Evolutionary conservation across 2,113 vertebrate genomes (phyloP).

Genomic region (Benitochromis conjunctus): DNA sequence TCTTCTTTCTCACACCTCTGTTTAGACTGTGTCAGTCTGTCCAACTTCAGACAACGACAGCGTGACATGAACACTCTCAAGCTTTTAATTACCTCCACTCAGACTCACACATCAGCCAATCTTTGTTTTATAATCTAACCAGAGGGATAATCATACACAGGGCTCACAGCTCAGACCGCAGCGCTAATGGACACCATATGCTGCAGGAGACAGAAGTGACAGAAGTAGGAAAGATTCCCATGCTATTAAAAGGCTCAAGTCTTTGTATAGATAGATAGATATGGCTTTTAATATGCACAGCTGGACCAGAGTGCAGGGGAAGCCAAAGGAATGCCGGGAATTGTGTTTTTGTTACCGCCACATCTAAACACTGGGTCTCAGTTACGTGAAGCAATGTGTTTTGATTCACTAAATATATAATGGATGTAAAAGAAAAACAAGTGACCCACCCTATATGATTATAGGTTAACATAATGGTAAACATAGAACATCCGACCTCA

Average conservation of each 20-base stretch:
- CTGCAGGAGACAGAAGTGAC: conserved; percentile 8
- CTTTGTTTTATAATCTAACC: conserved; percentile 45
- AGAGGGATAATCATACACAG: conserved; percentile 42
- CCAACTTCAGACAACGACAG: not conserved
- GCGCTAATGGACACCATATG: conserved; percentile 52
- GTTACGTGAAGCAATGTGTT: conserved; percentile 52
- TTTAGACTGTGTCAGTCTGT: not conserved
- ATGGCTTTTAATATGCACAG: not conserved
- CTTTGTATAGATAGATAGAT: not conserved
- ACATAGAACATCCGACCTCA: conserved; percentile 30
- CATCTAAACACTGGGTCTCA: conserved; percentile 53
- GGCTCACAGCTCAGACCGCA: conserved; percentile 23
- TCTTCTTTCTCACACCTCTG: conserved; percentile 14
- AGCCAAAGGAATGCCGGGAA: conserved; percentile 62
- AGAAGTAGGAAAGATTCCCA: conserved; percentile 15
- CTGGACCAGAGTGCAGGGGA: conserved; percentile 25
- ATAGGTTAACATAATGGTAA: conserved; percentile 43
- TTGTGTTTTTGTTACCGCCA: conserved; percentile 47
- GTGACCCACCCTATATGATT: conserved; percentile 73
- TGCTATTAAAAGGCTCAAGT: not conserved
- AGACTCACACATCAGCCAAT: conserved; percentile 39
- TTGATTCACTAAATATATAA: conserved; percentile 70
- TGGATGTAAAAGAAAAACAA: conserved; percentile 48
- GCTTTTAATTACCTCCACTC: conserved; percentile 43
- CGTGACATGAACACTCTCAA: not conserved